These are phyloP conservation scores for Lophius americanus DNA, from an alignment of 2,797 vertebrate species.

Conservation along the genomic window DNA sequence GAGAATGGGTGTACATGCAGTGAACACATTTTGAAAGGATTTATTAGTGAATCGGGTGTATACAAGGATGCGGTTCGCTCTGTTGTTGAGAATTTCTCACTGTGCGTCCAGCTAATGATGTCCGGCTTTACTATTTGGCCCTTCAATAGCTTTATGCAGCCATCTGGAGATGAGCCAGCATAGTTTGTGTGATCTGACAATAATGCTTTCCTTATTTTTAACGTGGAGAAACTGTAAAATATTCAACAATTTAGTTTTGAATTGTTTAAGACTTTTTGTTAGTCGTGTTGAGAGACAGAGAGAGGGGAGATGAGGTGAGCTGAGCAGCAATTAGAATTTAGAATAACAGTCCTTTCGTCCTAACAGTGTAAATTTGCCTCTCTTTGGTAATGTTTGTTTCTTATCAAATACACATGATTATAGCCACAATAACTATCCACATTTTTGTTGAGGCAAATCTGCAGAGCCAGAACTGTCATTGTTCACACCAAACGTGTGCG, in stretches of 20 bases:
- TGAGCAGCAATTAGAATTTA: slow-evolving; percentile 2
- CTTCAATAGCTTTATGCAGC: slow-evolving; percentile 5
- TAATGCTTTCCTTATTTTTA: slow-evolving; percentile 5
- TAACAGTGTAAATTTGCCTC: not conserved
- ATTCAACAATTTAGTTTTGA: slow-evolving; percentile 8
- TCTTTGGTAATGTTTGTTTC: not conserved
- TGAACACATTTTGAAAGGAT: not conserved
- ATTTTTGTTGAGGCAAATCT: not conserved
- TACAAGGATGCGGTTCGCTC: not conserved
- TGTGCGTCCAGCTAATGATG: slow-evolving; percentile 2
- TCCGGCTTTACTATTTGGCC: not conserved
- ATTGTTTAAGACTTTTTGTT: slow-evolving; percentile 4
- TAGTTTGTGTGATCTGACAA: slow-evolving; percentile 27
- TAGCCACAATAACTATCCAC: not conserved
- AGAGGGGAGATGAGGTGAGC: not conserved
- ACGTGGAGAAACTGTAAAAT: slow-evolving; percentile 11
- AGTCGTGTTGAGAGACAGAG: slow-evolving; percentile 12
- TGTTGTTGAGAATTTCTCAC: slow-evolving; percentile 7
- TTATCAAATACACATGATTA: not conserved
- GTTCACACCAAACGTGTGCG: not conserved
- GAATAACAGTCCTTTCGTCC: not conserved
- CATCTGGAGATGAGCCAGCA: slow-evolving; percentile 23
- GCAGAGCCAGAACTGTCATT: not conserved
- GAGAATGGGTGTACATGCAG: not conserved
- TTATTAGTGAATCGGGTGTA: not conserved